Conservation (phyloP, 2,888 invertebrate species). For the Andrena minutula region DNA sequence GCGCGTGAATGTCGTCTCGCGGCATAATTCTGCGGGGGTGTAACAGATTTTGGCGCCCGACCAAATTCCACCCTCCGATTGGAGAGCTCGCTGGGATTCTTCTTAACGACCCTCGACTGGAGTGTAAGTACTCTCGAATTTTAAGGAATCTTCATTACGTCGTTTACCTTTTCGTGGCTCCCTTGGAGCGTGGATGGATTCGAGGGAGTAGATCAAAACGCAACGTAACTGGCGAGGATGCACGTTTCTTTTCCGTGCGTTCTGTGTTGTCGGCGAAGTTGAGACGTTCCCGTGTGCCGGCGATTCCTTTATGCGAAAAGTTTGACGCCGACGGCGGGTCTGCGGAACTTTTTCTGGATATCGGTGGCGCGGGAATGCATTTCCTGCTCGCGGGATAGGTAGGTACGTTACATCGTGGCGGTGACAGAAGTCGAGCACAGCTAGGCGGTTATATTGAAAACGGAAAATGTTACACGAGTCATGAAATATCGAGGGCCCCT, state of each 20-base stretch:
- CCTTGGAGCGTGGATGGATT: background rate
- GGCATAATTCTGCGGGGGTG: slow-evolving; percentile 52
- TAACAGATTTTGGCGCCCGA: slow-evolving; percentile 46
- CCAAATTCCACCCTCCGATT: slow-evolving; percentile 29
- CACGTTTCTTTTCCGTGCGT: slow-evolving; percentile 31
- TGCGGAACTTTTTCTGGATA: slow-evolving; percentile 54
- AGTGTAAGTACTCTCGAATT: slow-evolving; percentile 2
- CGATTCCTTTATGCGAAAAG: slow-evolving; percentile 60
- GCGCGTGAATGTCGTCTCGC: slow-evolving; percentile 40
- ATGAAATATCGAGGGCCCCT: slow-evolving; percentile 50
- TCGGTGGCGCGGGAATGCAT: slow-evolving; percentile 51
- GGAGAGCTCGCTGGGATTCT: slow-evolving; percentile 37
- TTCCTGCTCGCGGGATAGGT: slow-evolving; percentile 36
- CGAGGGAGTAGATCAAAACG: background rate
- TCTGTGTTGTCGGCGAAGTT: slow-evolving; percentile 31
- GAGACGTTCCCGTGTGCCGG: slow-evolving; percentile 33
- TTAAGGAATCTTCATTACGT: background rate
- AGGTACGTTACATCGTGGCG: slow-evolving; percentile 42
- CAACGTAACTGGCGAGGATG: background rate
- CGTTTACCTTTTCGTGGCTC: no score
- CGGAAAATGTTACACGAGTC: slow-evolving; percentile 52
- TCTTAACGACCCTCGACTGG: slow-evolving; percentile 18
- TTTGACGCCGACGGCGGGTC: slow-evolving; percentile 39
- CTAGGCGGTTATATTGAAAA: slow-evolving; percentile 62
- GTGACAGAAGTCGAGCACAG: slow-evolving; percentile 55